Base-by-base conservation (phyloP, 1,140 invertebrate genomes). In the Heliconius hermathena region DNA sequence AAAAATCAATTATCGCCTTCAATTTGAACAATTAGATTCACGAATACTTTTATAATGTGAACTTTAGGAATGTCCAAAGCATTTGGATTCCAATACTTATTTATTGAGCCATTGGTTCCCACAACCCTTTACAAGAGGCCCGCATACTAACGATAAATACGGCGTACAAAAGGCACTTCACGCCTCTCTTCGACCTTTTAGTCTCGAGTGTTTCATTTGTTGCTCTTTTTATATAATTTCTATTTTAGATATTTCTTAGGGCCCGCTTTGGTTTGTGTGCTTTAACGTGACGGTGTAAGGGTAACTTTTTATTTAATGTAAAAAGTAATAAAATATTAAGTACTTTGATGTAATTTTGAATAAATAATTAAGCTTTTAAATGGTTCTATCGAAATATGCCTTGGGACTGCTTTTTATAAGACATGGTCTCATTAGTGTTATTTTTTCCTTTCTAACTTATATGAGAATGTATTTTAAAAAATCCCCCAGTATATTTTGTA, bases 21-120 rank as follows among this genome's bases (percentile, higher is more conserved):
- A 80, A 80, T 76, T 76, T 52, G 29, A 60, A 52, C 78, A 83
- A 80, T 83, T 83, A 80, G 29, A 38, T 73, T 71, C 66, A 26
- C 74, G 60, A 77, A 36, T 75, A 22, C 78, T 38, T 33, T 16
- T 29, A 29, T 41, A 41, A 22, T 46, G 70, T 60, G 70, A 52
- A 26, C 81, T 77, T 79, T 75, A 29, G 33, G 73, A 75, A 75
- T 71, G 73, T 18, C 13, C 41, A 46, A 16, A 46, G 49, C 74
- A 52, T 73, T 70, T 71, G 29, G 73, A 76, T 75, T 76, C 70
- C 33, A 76, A 79, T 72, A 76, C 66, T n/a, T 52, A 79, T 79
- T 79, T 76, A 79, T 79, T 72, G 74, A 74, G n/a, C 73, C 78
- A 76, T 76, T 76, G 41, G 74, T 79, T 57, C 78, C 75, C 57